These are phyloP conservation scores for Tipula lateralis DNA, from an alignment of 2,888 invertebrate genomes.

Conservation along the genomic window DNA sequence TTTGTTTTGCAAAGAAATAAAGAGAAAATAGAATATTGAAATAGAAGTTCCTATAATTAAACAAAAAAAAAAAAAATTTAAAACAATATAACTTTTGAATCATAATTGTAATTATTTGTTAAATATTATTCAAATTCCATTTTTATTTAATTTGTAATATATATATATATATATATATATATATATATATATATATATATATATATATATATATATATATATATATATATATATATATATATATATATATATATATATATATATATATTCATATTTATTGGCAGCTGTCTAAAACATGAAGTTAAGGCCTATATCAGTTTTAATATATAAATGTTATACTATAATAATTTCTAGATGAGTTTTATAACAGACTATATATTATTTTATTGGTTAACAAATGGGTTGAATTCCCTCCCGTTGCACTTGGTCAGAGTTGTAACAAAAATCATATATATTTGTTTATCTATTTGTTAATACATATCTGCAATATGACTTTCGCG, in stretches of 20 bases:
- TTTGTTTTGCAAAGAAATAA: not conserved
- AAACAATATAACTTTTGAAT: not conserved
- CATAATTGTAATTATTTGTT: not conserved
- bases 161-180: no score
- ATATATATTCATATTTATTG: not conserved
- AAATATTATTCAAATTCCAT: not conserved
- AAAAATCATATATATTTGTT: not conserved
- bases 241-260: no score
- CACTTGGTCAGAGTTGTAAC: not conserved
- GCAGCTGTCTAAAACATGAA: not conserved
- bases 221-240: no score
- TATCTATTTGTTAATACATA: not conserved
- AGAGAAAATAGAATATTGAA: not conserved
- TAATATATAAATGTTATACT: not conserved
- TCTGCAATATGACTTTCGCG: not conserved
- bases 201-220: no score
- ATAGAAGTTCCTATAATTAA: not conserved
- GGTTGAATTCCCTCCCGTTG: not conserved
- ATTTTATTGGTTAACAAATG: not conserved
- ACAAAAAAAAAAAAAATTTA: not conserved
- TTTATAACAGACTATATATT: not conserved
- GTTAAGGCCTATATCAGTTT: not conserved
- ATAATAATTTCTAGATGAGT: not conserved
- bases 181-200: no score
- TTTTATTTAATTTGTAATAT: not conserved